Conservation (phyloP, 2,888 invertebrate genomes). For the Aplocera efformata region DNA sequence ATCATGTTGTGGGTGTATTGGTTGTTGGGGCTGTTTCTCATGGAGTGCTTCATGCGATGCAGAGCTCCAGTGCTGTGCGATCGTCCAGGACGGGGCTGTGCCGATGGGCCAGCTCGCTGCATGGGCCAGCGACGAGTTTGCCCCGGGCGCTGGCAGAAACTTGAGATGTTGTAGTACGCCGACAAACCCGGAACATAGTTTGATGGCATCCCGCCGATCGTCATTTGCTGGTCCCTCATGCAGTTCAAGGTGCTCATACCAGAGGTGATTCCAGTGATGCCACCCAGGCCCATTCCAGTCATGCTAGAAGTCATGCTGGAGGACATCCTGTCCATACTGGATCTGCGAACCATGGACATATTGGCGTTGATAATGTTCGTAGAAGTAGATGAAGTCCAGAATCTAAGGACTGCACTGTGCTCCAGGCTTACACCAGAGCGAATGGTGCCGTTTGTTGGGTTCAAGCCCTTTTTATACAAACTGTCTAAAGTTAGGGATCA, state of each 20-base stretch:
- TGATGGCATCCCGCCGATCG: constrained; percentile 76
- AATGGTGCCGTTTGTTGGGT: constrained; percentile 49
- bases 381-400: constrained; percentile 35
- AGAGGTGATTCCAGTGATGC: constrained; percentile 67
- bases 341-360: constrained; percentile 67
- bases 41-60: constrained; percentile 71
- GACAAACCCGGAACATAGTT: constrained; percentile 76
- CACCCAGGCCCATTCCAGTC: constrained; percentile 76
- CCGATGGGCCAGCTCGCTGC: constrained; percentile 73
- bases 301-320: constrained; percentile 77
- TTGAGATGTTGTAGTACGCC: constrained; percentile 74
- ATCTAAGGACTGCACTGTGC: constrained; percentile 56
- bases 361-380: constrained; percentile 39
- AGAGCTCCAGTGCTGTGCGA: constrained; percentile 70
- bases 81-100: constrained; percentile 71
- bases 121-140: constrained; percentile 74
- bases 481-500: constrained; percentile 43
- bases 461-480: constrained; percentile 54
- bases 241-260: constrained; percentile 71
- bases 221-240: constrained; percentile 72
- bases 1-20: constrained; percentile 74
- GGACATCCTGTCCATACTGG: constrained; percentile 77
- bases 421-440: constrained; percentile 70
- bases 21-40: constrained; percentile 71
- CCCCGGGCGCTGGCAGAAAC: constrained; percentile 75